A percentile compares a stretch with the other conserved stretches of the same genome.
Conservation (phyloP, 2,888 invertebrate species). For the Antheraea assamensis region DNA sequence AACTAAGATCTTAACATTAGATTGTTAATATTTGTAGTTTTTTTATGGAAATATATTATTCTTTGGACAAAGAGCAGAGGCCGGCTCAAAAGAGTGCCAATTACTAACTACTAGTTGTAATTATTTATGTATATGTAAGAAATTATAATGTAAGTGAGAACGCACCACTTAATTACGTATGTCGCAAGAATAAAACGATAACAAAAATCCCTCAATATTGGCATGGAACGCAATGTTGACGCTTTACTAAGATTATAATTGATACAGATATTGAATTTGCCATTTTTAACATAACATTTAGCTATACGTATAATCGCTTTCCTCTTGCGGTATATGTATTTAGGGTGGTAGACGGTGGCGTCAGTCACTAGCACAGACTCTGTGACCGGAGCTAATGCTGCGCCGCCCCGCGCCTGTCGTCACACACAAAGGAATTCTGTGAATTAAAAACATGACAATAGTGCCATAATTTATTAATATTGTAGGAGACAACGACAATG, state of each 20-base stretch:
- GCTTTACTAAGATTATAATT: too few relatives aligned
- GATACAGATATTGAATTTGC: too few relatives aligned
- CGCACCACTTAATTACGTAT: too few relatives aligned
- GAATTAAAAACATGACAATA: constrained; percentile 16
- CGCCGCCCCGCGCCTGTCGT: not conserved
- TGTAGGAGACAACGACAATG: not conserved
- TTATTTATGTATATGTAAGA: constrained; percentile 1
- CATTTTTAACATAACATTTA: too few relatives aligned
- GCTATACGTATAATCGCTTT: too few relatives aligned
- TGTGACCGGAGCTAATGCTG: not conserved
- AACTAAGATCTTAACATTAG: not conserved
- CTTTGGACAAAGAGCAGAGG: constrained; percentile 21
- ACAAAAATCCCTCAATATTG: too few relatives aligned
- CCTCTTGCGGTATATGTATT: too few relatives aligned
- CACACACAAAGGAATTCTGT: not conserved
- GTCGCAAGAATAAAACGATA: too few relatives aligned
- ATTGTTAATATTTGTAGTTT: constrained; percentile 10
- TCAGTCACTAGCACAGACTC: not conserved
- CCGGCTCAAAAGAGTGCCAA: constrained; percentile 37
- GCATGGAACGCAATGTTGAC: too few relatives aligned
- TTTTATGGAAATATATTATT: not conserved
- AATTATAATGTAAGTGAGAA: not conserved
- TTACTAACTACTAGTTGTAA: constrained; percentile 24
- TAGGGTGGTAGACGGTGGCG: too few relatives aligned
- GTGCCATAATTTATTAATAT: constrained; percentile 8